Evolutionary conservation across 1,140 invertebrate species (phyloP), one percentile per base, ranked within the genome.

Genomic region (Helicoverpa armigera): DNA sequence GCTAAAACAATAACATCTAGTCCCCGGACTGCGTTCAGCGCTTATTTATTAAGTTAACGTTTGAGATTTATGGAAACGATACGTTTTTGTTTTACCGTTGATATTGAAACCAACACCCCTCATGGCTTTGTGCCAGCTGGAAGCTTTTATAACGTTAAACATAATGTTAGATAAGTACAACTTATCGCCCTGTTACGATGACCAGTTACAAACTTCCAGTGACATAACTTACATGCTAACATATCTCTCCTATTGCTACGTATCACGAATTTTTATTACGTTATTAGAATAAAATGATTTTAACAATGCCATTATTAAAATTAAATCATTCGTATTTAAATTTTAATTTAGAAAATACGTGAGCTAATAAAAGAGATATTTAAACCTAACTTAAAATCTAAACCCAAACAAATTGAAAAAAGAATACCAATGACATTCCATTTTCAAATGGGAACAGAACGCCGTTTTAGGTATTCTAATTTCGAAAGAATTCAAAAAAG

Each of bases 101-200:
- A 88, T 90, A 90, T 89, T 89, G 88, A 85, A 94, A 92, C 93
- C 93, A 94, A 94, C 93, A 94, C 93, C 93, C 93, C 93, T 93
- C 79, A 88, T 94, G 93, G 93, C 93, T 94, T 92, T 89, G 85
- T 89, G 93, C 85, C 90, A 89, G 85, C 88, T 94, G 92, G 92
- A 94, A 93, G 92, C 88, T 93, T 92, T 86, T 81, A 81, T 43
- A 73, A 79, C 80, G 82, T 53, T 72, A 63, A 78, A 65, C 76
- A 81, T 80, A 82, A 83, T 80, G 79, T 51, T 76, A 53, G 48
- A 65, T 53, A 65, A 65, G 48, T 69, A 43, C 53, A 43, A 56
- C 48, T 79, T 53, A 69, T 84, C 73, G 79, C 65, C 16, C 43
- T 79, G 56, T 18, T 80, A 83, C 73, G 80, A 72, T 83, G 80